Percentiles rank a stretch among this genome's conserved stretches.
phyloP scores from a whole-genome alignment of 2,113 vertebrate genomes.

The zebrafish (Danio rerio) region DNA sequence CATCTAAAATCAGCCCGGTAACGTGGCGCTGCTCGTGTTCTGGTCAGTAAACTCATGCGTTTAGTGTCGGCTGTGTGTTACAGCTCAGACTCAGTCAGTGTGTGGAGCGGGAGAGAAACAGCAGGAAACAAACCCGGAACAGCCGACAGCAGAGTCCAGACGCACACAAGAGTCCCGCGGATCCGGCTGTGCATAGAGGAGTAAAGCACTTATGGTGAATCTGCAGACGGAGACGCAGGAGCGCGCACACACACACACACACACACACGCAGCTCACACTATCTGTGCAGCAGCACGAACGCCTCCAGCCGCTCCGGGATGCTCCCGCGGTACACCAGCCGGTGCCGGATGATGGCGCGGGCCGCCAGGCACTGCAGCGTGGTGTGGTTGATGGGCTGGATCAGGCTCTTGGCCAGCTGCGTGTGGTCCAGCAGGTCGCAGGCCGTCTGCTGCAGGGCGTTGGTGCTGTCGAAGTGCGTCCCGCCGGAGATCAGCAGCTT shows the following conservation, averaged over 20 bases:
- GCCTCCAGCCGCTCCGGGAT: slow-evolving; percentile 96
- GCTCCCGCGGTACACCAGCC: slow-evolving; percentile 86
- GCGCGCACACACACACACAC: slow-evolving; percentile 60
- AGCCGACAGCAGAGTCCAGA: too few relatives aligned
- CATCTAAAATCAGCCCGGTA: neutral
- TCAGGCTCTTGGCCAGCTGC: slow-evolving; percentile 94
- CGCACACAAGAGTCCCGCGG: slow-evolving; percentile 85
- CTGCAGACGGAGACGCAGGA: slow-evolving; percentile 76
- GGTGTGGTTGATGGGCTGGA: slow-evolving; percentile 97
- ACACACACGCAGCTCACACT: slow-evolving; percentile 23
- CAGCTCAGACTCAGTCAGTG: too few relatives aligned
- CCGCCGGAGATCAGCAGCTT: slow-evolving; percentile 94
- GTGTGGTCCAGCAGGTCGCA: slow-evolving; percentile 96
- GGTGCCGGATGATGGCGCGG: slow-evolving; percentile 89
- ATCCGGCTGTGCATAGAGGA: slow-evolving; percentile 96
- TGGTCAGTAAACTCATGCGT: too few relatives aligned
- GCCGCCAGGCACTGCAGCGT: slow-evolving; percentile 98
- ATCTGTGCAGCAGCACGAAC: slow-evolving; percentile 97
- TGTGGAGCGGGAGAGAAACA: too few relatives aligned
- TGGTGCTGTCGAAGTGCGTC: slow-evolving; percentile 97
- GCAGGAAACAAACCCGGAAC: too few relatives aligned
- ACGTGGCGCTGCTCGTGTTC: too few relatives aligned
- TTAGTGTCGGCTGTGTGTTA: too few relatives aligned
- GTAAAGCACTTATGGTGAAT: slow-evolving; percentile 99
- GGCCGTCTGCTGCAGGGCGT: slow-evolving; percentile 89